Conservation (phyloP, 2,888 invertebrate species). For the Cyrtodaria siliqua region DNA sequence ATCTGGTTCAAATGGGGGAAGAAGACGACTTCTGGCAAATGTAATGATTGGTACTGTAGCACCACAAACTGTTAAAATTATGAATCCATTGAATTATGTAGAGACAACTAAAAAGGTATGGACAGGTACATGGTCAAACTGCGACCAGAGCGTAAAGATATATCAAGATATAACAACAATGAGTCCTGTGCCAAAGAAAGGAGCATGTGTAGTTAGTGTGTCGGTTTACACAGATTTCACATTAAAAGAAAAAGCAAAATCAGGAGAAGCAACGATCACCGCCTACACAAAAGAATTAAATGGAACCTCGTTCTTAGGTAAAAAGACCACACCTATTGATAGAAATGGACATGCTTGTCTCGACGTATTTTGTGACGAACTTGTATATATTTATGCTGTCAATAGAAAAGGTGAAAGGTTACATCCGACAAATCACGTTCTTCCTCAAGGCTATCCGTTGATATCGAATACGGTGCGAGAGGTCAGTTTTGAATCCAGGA, state of each 20-base stretch:
- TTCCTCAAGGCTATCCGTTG: slow-evolving; percentile 7
- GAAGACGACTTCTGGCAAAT: background rate
- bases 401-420: slow-evolving; percentile 2
- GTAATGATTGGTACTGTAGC: slow-evolving; percentile 1
- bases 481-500: slow-evolving; percentile 19
- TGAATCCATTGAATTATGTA: slow-evolving; percentile 27
- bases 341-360: slow-evolving; percentile 45
- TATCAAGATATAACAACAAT: slow-evolving; percentile 16
- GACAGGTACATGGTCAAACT: slow-evolving; percentile 31
- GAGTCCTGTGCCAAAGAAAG: slow-evolving; percentile 7
- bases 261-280: no score
- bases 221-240: slow-evolving; percentile 25
- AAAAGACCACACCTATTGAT: no score
- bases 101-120: slow-evolving; percentile 3
- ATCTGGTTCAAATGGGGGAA: background rate
- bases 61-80: slow-evolving; percentile 14
- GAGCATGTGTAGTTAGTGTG: slow-evolving; percentile 40
- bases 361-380: slow-evolving; percentile 32
- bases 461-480: background rate
- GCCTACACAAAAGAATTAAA: no score
- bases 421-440: slow-evolving; percentile 9
- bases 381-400: slow-evolving; percentile 25
- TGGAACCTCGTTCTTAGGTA: no score
- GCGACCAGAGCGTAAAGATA: slow-evolving; percentile 39
- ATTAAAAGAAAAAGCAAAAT: no score